A percentile compares a stretch with the other conserved stretches of the same genome.
Conservation (phyloP, 2,113 vertebrate species). For the Pterocles burchelli region DNA sequence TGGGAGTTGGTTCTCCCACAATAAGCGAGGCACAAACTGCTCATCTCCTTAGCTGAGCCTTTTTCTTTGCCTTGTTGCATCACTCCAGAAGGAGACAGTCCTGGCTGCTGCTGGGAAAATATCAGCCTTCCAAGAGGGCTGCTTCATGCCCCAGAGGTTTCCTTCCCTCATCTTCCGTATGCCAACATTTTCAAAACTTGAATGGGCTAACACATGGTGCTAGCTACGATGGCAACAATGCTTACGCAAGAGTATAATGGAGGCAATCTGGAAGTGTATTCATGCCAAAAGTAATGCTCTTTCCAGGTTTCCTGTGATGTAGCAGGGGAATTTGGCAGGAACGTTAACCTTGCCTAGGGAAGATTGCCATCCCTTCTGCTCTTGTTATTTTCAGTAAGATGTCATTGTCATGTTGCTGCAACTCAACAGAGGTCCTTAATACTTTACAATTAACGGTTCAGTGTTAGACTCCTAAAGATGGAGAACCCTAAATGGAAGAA, state of each 20-base stretch:
- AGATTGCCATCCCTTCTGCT: background rate
- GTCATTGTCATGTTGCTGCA: background rate
- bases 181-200: conserved; percentile 34
- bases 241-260: background rate
- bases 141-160: conserved; percentile 26
- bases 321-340: background rate
- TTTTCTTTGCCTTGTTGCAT: background rate
- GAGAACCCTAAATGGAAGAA: background rate
- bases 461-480: background rate
- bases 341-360: background rate
- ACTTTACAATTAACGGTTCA: background rate
- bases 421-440: background rate
- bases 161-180: background rate
- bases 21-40: background rate
- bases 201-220: conserved; percentile 13
- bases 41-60: background rate
- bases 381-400: background rate
- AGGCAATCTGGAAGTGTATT: conserved; percentile 24
- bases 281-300: background rate
- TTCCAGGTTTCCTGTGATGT: background rate
- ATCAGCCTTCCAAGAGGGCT: background rate
- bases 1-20: background rate
- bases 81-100: background rate
- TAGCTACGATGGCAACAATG: background rate
- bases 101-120: background rate